Conservation (phyloP, 1,140 invertebrate genomes). For the Drosophila rhopaloa region DNA sequence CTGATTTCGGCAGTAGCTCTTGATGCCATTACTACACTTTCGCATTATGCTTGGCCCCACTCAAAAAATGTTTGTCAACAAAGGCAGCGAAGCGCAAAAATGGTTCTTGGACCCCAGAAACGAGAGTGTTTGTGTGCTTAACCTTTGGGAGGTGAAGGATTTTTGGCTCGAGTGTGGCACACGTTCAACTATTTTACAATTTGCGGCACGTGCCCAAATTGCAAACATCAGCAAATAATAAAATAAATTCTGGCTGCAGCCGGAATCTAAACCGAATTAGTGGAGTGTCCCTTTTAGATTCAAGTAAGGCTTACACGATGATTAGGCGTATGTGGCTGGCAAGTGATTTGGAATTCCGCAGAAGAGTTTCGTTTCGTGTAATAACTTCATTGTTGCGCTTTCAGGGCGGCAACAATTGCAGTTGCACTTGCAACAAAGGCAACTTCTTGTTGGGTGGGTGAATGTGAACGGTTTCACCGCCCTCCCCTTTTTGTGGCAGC, state of each 20-base stretch:
- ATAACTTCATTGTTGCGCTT: conserved; percentile 48
- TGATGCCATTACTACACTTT: conserved; percentile 9
- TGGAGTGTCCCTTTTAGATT: conserved; percentile 32
- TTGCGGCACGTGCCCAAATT: conserved; percentile 82
- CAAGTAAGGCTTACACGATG: conserved; percentile 52
- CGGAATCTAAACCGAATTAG: conserved; percentile 63
- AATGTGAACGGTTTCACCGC: conserved; percentile 1
- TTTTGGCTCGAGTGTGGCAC: conserved; percentile 59
- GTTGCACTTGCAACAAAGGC: conserved; percentile 40
- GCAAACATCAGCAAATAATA: conserved; percentile 84
- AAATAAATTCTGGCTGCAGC: conserved; percentile 71
- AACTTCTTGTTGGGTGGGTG: conserved; percentile 35
- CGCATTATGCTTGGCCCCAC: conserved; percentile 64
- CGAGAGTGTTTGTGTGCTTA: conserved; percentile 25
- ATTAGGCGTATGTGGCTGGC: conserved; percentile 71
- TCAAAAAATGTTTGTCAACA: conserved; percentile 77
- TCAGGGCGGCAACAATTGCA: conserved; percentile 17
- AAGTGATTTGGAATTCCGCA: conserved; percentile 47
- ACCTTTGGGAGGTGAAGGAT: conserved; percentile 45
- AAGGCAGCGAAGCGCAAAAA: conserved; percentile 76
- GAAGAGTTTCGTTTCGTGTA: conserved; percentile 1
- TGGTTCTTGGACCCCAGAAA: conserved; percentile 30
- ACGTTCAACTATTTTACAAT: conserved; percentile 81
- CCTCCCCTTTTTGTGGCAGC: conserved; percentile 14
- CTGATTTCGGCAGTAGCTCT: conserved; percentile 63